Conservation (phyloP, 2,888 invertebrate species). For the Cerastis leucographa region DNA sequence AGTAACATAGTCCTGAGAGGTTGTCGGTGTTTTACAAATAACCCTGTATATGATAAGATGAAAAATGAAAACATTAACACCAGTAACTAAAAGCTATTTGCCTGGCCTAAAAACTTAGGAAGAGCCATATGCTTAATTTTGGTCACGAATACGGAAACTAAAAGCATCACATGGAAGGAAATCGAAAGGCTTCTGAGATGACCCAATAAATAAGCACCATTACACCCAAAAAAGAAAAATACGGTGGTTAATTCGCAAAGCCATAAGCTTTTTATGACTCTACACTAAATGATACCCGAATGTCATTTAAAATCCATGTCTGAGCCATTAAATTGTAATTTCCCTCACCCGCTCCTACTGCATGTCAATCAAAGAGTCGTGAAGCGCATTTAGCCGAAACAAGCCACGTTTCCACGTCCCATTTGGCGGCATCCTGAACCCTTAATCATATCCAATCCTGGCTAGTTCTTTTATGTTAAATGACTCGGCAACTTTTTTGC, state of each 20-base stretch:
- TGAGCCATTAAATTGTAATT: slow-evolving; percentile 40
- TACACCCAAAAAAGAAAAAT: slow-evolving; percentile 35
- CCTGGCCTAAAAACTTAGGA: not conserved
- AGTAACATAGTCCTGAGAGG: no score
- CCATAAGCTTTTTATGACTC: slow-evolving; percentile 38
- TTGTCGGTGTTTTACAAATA: no score
- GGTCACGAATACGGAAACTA: not conserved
- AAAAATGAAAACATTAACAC: not conserved
- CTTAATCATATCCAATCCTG: slow-evolving; percentile 51
- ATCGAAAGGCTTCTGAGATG: slow-evolving; percentile 11
- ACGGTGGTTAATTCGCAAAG: slow-evolving; percentile 37
- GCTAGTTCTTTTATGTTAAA: slow-evolving; percentile 71
- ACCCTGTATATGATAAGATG: not conserved
- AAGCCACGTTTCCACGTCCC: slow-evolving; percentile 35
- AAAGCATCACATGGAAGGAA: not conserved
- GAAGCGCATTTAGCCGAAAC: slow-evolving; percentile 48
- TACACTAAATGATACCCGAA: slow-evolving; percentile 43
- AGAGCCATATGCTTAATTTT: not conserved
- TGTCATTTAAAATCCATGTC: slow-evolving; percentile 31
- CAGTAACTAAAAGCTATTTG: not conserved
- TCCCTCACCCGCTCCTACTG: slow-evolving; percentile 16
- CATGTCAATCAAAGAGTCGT: slow-evolving; percentile 60
- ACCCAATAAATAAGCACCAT: slow-evolving; percentile 24
- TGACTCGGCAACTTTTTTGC: slow-evolving; percentile 83
- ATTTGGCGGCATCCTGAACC: slow-evolving; percentile 53